Conservation (phyloP, 1,140 invertebrate species). For the Diabrotica virgifera region DNA sequence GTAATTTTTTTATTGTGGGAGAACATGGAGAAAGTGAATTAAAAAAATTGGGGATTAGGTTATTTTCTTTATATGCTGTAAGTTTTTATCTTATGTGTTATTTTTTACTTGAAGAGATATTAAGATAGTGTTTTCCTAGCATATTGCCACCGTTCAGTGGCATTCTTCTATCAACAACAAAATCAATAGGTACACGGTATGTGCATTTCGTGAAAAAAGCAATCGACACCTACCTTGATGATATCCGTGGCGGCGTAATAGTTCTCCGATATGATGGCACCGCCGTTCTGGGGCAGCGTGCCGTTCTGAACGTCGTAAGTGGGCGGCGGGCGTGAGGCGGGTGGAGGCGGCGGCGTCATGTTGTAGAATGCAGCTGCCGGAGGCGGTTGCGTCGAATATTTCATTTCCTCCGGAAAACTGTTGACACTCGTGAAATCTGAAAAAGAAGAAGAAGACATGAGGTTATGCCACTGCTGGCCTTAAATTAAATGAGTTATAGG, state of each 20-base stretch:
- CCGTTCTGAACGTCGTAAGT: conserved; percentile 47
- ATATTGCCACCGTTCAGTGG: no score
- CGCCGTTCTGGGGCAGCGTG: conserved; percentile 40
- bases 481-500: background rate
- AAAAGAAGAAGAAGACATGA: conserved; percentile 27
- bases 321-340: conserved; percentile 48
- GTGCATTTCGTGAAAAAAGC: no score
- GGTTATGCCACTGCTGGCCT: no score
- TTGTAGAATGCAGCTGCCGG: conserved; percentile 32
- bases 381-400: conserved; percentile 46
- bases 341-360: conserved; percentile 47
- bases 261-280: conserved; percentile 41
- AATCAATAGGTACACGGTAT: no score
- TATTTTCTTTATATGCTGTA: no score
- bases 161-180: no score
- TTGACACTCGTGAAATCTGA: conserved; percentile 54
- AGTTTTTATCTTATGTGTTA: no score
- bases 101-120: no score
- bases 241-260: conserved; percentile 76
- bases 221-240: conserved; percentile 52
- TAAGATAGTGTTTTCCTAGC: no score
- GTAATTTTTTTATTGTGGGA: no score
- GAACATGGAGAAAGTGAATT: no score
- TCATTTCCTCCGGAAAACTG: conserved; percentile 53
- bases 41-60: no score